A percentile compares a stretch with the other conserved stretches of the same genome.
phyloP scores from a whole-genome alignment of 2,888 invertebrate species.

The Orthosia gracilis region DNA sequence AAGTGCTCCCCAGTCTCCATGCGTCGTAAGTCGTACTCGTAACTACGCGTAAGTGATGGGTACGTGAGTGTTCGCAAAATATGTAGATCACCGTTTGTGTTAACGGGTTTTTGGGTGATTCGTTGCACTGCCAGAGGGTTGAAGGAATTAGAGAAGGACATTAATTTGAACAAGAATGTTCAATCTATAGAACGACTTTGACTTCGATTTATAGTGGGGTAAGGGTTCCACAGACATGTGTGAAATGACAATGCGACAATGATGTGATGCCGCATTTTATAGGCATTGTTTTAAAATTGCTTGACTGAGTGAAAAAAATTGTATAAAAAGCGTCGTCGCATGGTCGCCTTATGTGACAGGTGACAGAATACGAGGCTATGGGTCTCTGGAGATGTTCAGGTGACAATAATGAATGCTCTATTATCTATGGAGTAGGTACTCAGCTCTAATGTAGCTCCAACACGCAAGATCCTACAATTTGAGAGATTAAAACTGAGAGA shows the following conservation, averaged over 20 bases:
- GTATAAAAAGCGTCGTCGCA: too few species aligned
- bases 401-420: background rate
- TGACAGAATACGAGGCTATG: too few species aligned
- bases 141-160: background rate
- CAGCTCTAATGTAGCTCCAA: too few species aligned
- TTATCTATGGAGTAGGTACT: background rate
- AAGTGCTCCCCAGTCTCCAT: constrained; percentile 36
- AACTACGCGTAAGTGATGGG: constrained; percentile 9
- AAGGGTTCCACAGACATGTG: too few species aligned
- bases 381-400: background rate
- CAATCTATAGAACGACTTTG: background rate
- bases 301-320: too few species aligned
- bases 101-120: constrained; percentile 13
- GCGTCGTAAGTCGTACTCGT: constrained; percentile 20
- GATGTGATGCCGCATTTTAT: background rate
- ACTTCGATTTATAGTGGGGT: background rate
- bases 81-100: constrained; percentile 14
- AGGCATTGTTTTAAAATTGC: background rate
- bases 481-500: too few species aligned
- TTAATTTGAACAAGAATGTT: background rate
- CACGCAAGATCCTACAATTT: too few species aligned
- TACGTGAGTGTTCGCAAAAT: constrained; percentile 41
- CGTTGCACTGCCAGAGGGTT: background rate
- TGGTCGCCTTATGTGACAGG: too few species aligned
- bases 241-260: too few species aligned